Evolutionary conservation across 2,797 vertebrate genomes (phyloP), one percentile per base, ranked within the genome.

Genomic region (Acridotheres tristis): DNA sequence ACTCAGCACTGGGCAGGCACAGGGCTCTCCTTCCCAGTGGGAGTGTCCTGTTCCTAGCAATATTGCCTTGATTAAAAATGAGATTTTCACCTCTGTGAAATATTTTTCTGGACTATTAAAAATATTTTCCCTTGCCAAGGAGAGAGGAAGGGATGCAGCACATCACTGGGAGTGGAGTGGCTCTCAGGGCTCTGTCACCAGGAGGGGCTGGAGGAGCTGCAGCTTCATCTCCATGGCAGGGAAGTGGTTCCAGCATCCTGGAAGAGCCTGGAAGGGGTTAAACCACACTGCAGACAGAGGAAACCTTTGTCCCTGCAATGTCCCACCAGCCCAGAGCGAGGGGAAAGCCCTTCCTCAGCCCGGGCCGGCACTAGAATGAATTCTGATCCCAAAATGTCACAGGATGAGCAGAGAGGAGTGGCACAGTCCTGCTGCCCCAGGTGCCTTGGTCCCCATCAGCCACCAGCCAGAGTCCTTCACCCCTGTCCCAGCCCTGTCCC

Each of bases 251-350:
- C 38, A 9, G 2, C 1, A 11, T 13, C 34, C 50, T 48, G 34
- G 14, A 21, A 51, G 16, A 40, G 14, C 14, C 40, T 40, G 40
- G 40, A 40, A 40, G 14, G 9, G 12, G n/a, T 27, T 21, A 9
- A 0, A 3, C 13, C 7, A 0, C 19, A 3, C 1, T 16, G 15
- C 30, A 45, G 38, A 6, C 30, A 25, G 34, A 36, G 65, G 34
- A 45, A 54, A 40, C 7, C 20, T 65, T 38, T 25, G 29, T 34
- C 40, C 14, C 69, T 63, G 69, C 36, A 6, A 4, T 0, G 0
- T 47, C 26, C 61, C 75, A 59, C 5, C 51, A 73, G 26, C 25
- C 32, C 47, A 30, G 38, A 3, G 1, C 0, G 9, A 65, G 25
- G 54, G 20, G 38, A 34, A 55, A 61, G 5, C 34, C 16, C 26